Evolutionary conservation across 2,888 invertebrate genomes (phyloP).

Genomic region (Meteorus cinctellus): DNA sequence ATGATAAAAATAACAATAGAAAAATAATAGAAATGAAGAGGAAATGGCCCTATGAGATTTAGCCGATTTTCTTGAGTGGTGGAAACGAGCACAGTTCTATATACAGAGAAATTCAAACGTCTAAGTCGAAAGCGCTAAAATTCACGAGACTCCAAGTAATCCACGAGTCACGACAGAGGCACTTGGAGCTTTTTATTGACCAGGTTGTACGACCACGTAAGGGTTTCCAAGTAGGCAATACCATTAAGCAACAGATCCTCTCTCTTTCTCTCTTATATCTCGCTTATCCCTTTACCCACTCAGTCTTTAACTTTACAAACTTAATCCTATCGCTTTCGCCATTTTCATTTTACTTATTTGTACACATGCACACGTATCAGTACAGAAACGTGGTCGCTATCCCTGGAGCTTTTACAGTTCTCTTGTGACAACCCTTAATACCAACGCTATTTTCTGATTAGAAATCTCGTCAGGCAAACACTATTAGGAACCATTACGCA

Average conservation of each 20-base stretch:
- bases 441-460: constrained; percentile 30
- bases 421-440: constrained; percentile 17
- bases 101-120: constrained; percentile 31
- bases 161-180: constrained; percentile 17
- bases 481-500: constrained; percentile 38
- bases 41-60: not conserved
- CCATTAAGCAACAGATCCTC: constrained; percentile 59
- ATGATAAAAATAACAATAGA: not conserved
- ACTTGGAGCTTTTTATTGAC: constrained; percentile 58
- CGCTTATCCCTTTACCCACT: not conserved
- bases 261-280: not conserved
- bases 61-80: constrained; percentile 16
- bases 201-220: constrained; percentile 52
- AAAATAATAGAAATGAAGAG: not conserved
- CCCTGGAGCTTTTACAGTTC: constrained; percentile 14
- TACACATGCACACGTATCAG: constrained; percentile 21
- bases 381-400: not conserved
- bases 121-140: constrained; percentile 4
- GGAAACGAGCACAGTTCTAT: not conserved
- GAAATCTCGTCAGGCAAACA: not conserved
- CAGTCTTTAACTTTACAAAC: constrained; percentile 59
- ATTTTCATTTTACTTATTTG: constrained; percentile 43
- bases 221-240: constrained; percentile 60
- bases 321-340: constrained; percentile 58
- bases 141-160: constrained; percentile 26